Percentiles rank a stretch among this genome's conserved stretches.
Conservation (phyloP, 2,797 vertebrate genomes). For the Acipenser ruthenus region DNA sequence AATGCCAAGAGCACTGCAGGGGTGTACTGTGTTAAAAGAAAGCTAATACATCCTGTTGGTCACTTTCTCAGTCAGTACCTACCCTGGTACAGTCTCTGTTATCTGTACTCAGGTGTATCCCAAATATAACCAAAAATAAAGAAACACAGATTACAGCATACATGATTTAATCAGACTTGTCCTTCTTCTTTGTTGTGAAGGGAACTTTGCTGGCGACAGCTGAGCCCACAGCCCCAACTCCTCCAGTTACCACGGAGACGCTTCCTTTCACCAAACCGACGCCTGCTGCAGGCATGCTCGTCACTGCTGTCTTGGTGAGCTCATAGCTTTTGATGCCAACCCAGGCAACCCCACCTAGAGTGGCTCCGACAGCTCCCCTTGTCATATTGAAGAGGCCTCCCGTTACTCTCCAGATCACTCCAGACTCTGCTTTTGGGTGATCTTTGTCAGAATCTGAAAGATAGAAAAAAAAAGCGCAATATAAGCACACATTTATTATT, state of each 20-base stretch:
- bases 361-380: conserved; percentile 48
- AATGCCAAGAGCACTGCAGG: conserved; percentile 4
- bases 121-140: conserved; percentile 17
- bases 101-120: not conserved
- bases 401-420: conserved; percentile 61
- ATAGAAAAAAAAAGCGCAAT: not conserved
- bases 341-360: conserved; percentile 61
- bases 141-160: conserved; percentile 19
- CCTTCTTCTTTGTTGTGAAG: conserved; percentile 58
- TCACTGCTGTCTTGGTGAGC: conserved; percentile 62
- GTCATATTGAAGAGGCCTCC: conserved; percentile 60
- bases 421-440: conserved; percentile 50
- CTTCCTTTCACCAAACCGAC: conserved; percentile 61
- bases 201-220: conserved; percentile 51
- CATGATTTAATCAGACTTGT: conserved; percentile 45
- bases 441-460: conserved; percentile 54
- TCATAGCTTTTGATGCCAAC: conserved; percentile 64
- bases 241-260: conserved; percentile 51
- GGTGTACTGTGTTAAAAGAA: conserved; percentile 1
- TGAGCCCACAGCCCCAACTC: conserved; percentile 50
- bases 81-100: not conserved
- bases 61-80: not conserved
- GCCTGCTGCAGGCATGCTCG: conserved; percentile 52
- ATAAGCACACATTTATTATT: no score
- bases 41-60: conserved; percentile 9